Evolutionary conservation across 2,113 vertebrate species (phyloP), one percentile per base, ranked within the genome.

Genomic region (Scatophagus argus): DNA sequence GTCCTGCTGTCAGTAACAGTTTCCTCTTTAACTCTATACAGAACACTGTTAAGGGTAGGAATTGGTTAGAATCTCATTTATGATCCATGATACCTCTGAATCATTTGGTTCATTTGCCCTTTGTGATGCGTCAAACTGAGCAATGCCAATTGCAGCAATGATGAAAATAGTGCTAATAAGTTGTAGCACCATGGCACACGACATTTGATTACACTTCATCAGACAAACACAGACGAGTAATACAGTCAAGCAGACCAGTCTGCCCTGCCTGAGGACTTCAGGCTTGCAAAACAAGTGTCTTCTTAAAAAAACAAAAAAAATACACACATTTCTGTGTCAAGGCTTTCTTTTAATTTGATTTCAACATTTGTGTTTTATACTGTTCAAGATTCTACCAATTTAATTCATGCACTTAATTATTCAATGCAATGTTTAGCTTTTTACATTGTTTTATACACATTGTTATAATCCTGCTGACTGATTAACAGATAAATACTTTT

Each of bases 1-100:
- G 93, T 90, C 91, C 91, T 91, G 87, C 86, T 93, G 93, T 93
- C 93, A 92, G 87, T 89, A 88, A 87, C 82, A 87, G 64, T 93
- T 93, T 93, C 84, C 83, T 77, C 67, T 90, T 91, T 91, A 91
- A 93, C 89, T 91, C 81, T 67, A 58, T 77, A 83, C 77, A 79
- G 46, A 89, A 82, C 85, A 69, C 77, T 56, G 74, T 79, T 89
- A 90, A 85, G 46, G 84, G 62, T 51, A 70, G 65, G 87, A 83
- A 84, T 79, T 67, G 38, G 62, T 88, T 85, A 85, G 79, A 84
- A 87, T 88, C 80, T 85, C 81, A 86, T 90, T 89, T 87, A 76
- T 77, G 39, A 88, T 67, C 76, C 70, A 70, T 44, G 64, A 90
- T 81, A 84, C 79, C 65, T 71, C 54, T 78, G 80, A 92, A 90